Conservation (phyloP, 2,113 vertebrate genomes). For the Corythornis madagascariensis region DNA sequence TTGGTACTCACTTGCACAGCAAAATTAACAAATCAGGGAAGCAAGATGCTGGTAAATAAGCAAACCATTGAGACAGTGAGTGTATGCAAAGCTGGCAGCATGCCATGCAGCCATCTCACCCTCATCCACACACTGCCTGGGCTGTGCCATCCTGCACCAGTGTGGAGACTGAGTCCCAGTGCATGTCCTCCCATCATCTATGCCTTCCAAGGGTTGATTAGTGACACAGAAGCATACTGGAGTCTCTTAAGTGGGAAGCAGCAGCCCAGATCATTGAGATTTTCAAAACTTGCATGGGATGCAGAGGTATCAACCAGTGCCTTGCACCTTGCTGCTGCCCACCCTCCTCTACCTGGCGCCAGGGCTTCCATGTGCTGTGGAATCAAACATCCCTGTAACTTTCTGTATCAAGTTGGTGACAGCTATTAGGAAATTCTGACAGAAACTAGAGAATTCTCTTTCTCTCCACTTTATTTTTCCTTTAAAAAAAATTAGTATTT, state of each 20-base stretch:
- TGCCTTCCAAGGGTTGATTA: rapidly evolving
- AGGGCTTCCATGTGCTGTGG: background rate
- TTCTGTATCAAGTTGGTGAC: background rate
- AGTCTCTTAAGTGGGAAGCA: background rate
- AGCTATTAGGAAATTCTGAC: background rate
- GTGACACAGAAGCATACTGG: background rate
- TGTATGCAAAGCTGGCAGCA: background rate
- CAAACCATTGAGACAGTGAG: rapidly evolving
- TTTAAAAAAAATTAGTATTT: too few relatives aligned
- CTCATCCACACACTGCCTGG: rapidly evolving
- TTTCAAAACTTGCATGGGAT: background rate
- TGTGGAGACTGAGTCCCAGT: rapidly evolving
- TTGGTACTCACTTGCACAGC: background rate
- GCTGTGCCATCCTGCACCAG: rapidly evolving
- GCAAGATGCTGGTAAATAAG: background rate
- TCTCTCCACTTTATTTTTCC: background rate
- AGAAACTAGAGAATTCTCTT: background rate
- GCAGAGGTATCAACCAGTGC: background rate
- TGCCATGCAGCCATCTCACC: rapidly evolving
- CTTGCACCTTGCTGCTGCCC: background rate
- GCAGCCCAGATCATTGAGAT: background rate
- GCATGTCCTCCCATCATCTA: too few relatives aligned
- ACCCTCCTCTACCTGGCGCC: rapidly evolving
- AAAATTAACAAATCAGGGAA: background rate
- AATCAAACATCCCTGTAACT: background rate